These are phyloP conservation scores for Brachionus rotundiformis DNA, from an alignment of 1,140 invertebrate genomes.

Conservation along the genomic window DNA sequence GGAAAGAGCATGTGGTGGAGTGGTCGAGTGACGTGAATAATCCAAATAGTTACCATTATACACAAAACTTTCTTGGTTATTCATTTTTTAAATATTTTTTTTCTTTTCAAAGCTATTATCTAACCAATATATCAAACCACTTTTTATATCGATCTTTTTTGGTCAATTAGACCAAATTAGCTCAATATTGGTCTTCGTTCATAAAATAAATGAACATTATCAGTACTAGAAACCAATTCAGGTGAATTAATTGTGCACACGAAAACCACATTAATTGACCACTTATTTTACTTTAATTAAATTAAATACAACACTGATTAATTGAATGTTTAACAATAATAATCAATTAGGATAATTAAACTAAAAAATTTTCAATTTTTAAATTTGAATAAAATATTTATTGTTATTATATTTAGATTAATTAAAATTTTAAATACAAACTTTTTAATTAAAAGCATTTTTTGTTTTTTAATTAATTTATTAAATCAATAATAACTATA, in stretches of 20 bases:
- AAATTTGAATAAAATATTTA: too few relatives aligned
- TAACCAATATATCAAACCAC: too few relatives aligned
- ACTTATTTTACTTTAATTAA: not conserved
- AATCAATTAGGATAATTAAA: too few relatives aligned
- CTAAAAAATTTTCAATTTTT: too few relatives aligned
- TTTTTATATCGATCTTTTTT: not conserved
- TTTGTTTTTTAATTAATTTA: too few relatives aligned
- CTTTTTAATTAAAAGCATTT: too few relatives aligned
- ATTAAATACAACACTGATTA: too few relatives aligned
- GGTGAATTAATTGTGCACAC: not conserved
- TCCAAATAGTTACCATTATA: not conserved
- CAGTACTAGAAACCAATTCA: slow-evolving; percentile 1
- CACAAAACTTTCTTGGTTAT: not conserved
- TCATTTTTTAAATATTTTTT: not conserved
- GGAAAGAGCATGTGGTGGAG: not conserved
- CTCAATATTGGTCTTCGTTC: slow-evolving; percentile 24
- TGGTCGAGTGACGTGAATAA: not conserved
- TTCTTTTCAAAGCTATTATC: not conserved
- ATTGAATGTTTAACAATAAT: too few relatives aligned
- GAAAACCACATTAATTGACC: not conserved
- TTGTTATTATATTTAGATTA: too few relatives aligned
- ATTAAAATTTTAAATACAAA: too few relatives aligned
- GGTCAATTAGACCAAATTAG: not conserved
- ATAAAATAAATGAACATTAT: slow-evolving; percentile 30
- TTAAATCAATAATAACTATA: too few relatives aligned